Percentiles rank a stretch among this genome's conserved stretches.
Conservation (phyloP, 2,888 invertebrate genomes). For the Mycalesis mineus region DNA sequence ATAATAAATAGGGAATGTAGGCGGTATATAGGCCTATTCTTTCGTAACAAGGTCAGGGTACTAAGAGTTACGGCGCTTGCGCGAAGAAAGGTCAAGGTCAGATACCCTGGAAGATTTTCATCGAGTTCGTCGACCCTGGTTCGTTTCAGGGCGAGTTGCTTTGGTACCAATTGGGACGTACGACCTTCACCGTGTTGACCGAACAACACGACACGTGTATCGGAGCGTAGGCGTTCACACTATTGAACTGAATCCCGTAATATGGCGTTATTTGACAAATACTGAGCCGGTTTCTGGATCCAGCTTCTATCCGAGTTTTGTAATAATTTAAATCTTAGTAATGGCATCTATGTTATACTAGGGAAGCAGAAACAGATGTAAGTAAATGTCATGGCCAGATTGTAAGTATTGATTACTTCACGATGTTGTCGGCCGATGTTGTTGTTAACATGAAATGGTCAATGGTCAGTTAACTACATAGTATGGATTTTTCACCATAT, state of each 20-base stretch:
- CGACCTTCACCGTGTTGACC: conserved; percentile 69
- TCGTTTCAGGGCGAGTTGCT: conserved; percentile 66
- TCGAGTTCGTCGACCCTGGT: conserved; percentile 63
- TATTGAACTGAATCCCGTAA: conserved; percentile 32
- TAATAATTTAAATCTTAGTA: too few species aligned
- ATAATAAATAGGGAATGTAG: conserved; percentile 28
- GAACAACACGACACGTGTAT: conserved; percentile 62
- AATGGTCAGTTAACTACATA: too few species aligned
- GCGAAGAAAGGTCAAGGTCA: conserved; percentile 74
- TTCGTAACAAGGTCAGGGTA: conserved; percentile 72
- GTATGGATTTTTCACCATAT: too few species aligned
- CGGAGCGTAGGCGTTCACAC: conserved; percentile 51
- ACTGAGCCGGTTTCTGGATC: too few species aligned
- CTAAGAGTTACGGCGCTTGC: conserved; percentile 68
- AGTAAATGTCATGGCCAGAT: too few species aligned
- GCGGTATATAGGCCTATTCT: conserved; percentile 47
- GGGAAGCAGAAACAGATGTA: too few species aligned
- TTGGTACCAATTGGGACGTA: conserved; percentile 47
- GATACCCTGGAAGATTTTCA: conserved; percentile 74
- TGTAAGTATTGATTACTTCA: too few species aligned
- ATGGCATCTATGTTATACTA: too few species aligned
- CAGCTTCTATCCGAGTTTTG: too few species aligned
- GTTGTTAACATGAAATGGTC: too few species aligned
- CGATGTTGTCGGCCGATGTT: too few species aligned
- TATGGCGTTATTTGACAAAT: neutral